A percentile compares a stretch with the other conserved stretches of the same genome.
phyloP scores from a whole-genome alignment of 2,888 invertebrate species.

The Morinoia aosen region DNA sequence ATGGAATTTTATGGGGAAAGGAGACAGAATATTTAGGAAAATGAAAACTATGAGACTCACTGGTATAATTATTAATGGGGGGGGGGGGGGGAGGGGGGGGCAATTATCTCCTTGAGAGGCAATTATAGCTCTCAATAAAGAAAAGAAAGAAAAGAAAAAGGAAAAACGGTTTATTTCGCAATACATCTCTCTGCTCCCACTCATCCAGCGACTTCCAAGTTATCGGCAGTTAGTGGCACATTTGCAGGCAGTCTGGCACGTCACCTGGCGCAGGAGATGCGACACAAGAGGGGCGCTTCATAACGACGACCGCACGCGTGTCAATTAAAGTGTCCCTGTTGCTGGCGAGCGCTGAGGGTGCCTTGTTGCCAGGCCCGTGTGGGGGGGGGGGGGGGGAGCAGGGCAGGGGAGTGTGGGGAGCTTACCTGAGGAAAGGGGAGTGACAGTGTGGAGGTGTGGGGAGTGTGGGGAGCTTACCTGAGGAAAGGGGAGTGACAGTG shows the following conservation, averaged over 20 bases:
- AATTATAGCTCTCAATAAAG: no score
- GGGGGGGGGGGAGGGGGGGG: no score
- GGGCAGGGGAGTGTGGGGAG: background rate
- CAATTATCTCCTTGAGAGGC: no score
- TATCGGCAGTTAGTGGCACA: background rate
- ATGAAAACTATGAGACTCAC: no score
- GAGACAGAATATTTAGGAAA: no score
- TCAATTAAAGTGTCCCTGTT: background rate
- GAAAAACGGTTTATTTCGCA: no score
- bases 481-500: background rate
- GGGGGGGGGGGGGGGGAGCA: background rate
- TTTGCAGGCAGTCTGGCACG: no score
- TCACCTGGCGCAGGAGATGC: no score
- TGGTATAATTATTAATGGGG: no score
- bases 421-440: conserved; percentile 3
- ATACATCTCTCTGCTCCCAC: background rate
- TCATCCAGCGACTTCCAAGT: background rate
- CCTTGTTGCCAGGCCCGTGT: background rate
- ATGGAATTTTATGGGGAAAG: no score
- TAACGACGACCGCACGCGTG: background rate
- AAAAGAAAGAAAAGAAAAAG: no score
- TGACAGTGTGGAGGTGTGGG: background rate
- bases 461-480: background rate
- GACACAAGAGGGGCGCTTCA: no score
- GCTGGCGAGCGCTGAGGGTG: background rate